phyloP scores from a whole-genome alignment of 2,113 vertebrate species.

The Cephalopholis sonnerati region DNA sequence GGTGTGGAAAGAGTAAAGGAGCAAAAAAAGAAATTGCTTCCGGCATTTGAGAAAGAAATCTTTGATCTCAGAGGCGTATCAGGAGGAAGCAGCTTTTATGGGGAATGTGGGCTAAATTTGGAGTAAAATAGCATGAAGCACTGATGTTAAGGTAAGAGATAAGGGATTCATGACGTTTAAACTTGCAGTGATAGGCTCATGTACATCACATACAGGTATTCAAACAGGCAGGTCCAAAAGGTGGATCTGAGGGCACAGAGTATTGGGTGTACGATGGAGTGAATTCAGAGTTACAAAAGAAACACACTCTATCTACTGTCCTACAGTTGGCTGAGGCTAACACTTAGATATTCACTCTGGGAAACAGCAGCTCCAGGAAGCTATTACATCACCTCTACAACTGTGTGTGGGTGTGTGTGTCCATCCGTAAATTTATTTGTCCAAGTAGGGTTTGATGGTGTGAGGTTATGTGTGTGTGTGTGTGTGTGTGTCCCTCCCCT shows the following conservation, averaged over 20 bases:
- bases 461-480: conserved; percentile 1
- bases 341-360: conserved; percentile 32
- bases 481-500: conserved; percentile 25
- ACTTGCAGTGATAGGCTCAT: neutral
- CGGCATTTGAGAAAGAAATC: no score
- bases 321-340: conserved; percentile 22
- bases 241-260: conserved; percentile 1
- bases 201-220: neutral
- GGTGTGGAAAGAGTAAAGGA: no score
- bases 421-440: conserved; percentile 18
- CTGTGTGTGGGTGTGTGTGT: conserved; percentile 11
- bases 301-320: conserved; percentile 11
- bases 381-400: conserved; percentile 63
- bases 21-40: no score
- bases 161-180: neutral
- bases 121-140: neutral
- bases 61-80: no score
- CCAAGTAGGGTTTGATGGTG: conserved; percentile 7
- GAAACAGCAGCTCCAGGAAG: conserved; percentile 50
- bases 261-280: neutral
- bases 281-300: no score
- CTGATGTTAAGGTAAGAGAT: neutral
- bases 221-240: neutral
- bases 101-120: neutral
- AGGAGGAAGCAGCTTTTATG: neutral